Evolutionary conservation across 2,113 vertebrate species (phyloP).

Genomic region (Pica pica): DNA sequence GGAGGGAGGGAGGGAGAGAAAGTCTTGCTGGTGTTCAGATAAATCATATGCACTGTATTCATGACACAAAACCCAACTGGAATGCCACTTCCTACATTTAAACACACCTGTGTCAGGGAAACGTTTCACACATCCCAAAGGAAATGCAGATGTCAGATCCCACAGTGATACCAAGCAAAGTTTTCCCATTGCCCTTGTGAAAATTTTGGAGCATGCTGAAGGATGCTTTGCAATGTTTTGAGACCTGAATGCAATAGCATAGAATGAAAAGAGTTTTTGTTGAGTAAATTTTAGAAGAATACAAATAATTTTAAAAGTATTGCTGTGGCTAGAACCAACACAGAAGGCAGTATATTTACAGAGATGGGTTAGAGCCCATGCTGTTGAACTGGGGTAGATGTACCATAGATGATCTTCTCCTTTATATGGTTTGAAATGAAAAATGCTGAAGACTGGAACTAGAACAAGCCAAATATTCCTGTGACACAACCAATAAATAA

Average conservation of each 20-base stretch:
- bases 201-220: background rate
- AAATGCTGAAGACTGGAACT: background rate
- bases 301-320: background rate
- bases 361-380: background rate
- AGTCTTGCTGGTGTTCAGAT: background rate
- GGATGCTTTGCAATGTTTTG: background rate
- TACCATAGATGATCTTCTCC: background rate
- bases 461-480: background rate
- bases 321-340: background rate
- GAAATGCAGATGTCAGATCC: background rate
- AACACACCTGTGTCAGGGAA: background rate
- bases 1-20: background rate
- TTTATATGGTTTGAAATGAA: background rate
- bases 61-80: background rate
- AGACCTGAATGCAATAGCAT: background rate
- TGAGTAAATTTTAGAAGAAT: background rate
- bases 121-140: background rate
- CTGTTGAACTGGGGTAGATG: background rate
- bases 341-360: background rate
- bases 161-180: background rate
- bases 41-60: background rate
- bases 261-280: background rate
- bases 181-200: background rate
- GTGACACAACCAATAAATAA: constrained; percentile 8
- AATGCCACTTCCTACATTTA: background rate